Evolutionary conservation across 1,140 invertebrate genomes (phyloP).

Genomic region (Mylabris phalerata): DNA sequence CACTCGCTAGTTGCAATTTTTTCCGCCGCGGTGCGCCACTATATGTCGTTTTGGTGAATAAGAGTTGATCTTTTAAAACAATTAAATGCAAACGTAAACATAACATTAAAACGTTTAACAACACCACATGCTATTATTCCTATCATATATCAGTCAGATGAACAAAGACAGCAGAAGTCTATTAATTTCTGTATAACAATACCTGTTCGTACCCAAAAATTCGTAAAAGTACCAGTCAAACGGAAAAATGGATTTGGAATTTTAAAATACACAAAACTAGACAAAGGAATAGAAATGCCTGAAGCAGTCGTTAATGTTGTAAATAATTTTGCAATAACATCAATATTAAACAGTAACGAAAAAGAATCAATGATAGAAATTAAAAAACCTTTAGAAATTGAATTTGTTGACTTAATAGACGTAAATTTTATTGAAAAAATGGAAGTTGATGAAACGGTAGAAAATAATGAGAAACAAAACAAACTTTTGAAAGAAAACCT

Average conservation of each 20-base stretch:
- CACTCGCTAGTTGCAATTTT: too few species aligned
- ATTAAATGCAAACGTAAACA: conserved; percentile 3
- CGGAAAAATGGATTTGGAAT: conserved; percentile 8
- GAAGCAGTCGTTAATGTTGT: conserved; percentile 15
- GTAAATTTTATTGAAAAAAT: conserved; percentile 12
- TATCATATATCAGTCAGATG: conserved; percentile 5
- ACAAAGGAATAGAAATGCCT: conserved; percentile 6
- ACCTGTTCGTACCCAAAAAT: conserved; percentile 1
- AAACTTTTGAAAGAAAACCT: conserved; percentile 7
- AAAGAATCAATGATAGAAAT: conserved; percentile 6
- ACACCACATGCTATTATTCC: not conserved
- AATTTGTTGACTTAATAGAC: conserved; percentile 8
- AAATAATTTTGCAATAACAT: conserved; percentile 2
- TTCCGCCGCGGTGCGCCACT: too few species aligned
- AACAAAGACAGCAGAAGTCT: not conserved
- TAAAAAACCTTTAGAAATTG: conserved; percentile 3
- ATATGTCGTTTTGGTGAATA: too few species aligned
- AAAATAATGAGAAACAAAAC: conserved; percentile 1
- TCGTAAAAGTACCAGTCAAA: conserved; percentile 17
- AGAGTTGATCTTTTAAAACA: conserved; percentile 5
- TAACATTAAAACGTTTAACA: not conserved
- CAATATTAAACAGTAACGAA: conserved; percentile 17
- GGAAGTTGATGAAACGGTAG: not conserved
- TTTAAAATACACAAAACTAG: conserved; percentile 9
- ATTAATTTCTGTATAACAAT: not conserved